These are phyloP conservation scores for Neogale vison DNA, from an alignment of 2,113 vertebrate genomes.

Conservation along the genomic window DNA sequence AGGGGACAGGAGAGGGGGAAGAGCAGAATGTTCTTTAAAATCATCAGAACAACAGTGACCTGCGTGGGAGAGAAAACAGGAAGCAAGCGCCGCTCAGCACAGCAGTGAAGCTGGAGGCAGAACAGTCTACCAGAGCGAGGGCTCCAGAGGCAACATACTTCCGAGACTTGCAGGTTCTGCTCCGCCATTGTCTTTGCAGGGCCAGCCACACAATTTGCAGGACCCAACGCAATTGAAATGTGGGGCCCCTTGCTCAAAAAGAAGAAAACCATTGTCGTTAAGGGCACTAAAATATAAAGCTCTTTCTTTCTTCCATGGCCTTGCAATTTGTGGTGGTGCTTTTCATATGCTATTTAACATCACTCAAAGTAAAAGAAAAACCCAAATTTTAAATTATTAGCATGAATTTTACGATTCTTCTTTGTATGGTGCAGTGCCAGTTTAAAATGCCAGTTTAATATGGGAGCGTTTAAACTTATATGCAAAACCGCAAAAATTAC, in stretches of 20 bases:
- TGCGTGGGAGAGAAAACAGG: background rate
- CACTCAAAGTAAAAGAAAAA: constrained; percentile 27
- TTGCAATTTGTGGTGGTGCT: background rate
- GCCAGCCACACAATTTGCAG: background rate
- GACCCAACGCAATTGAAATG: background rate
- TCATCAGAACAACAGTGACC: background rate
- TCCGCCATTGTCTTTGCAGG: background rate
- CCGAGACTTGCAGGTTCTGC: accelerated
- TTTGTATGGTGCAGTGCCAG: background rate
- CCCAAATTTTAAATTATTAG: constrained; percentile 28
- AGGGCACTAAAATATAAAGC: background rate
- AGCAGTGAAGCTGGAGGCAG: background rate
- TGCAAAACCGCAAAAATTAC: background rate
- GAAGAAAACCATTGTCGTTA: background rate
- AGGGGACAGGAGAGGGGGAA: background rate
- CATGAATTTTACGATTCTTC: constrained; percentile 1
- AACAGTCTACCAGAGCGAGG: background rate
- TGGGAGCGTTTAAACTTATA: background rate
- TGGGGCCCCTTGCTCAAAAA: background rate
- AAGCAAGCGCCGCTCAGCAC: background rate
- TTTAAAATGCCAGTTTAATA: constrained; percentile 41
- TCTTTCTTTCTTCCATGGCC: background rate
- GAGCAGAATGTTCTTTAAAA: constrained; percentile 38
- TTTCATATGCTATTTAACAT: constrained; percentile 5
- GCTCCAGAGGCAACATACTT: accelerated